Conservation (phyloP, 1,140 invertebrate genomes). For the Sipha flava region DNA sequence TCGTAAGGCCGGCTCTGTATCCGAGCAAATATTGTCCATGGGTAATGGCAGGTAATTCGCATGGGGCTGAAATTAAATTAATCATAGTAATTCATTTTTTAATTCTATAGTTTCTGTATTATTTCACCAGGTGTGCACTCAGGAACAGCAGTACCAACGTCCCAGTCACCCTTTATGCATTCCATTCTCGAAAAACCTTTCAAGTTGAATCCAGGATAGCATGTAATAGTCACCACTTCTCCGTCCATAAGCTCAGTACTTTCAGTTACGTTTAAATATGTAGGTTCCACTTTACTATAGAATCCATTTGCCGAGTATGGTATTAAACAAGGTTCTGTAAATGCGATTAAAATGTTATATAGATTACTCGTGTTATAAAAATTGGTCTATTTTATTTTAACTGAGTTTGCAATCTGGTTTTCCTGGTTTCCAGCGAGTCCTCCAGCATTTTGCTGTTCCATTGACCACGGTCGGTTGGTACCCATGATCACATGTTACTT, state of each 20-base stretch:
- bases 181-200: constrained; percentile 60
- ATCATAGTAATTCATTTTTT: too few species aligned
- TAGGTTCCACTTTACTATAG: constrained; percentile 40
- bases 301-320: constrained; percentile 53
- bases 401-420: constrained; percentile 65
- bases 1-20: constrained; percentile 65
- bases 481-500: constrained; percentile 55
- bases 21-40: constrained; percentile 66
- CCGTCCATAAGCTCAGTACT: constrained; percentile 53
- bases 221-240: constrained; percentile 53
- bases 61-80: constrained; percentile 48
- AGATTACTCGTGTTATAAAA: not conserved
- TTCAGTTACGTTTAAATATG: constrained; percentile 38
- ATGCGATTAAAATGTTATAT: not conserved
- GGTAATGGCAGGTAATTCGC: constrained; percentile 60
- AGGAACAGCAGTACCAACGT: constrained; percentile 55
- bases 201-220: constrained; percentile 57
- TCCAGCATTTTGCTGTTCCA: constrained; percentile 63
- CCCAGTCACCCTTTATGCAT: constrained; percentile 72
- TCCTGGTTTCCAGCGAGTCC: constrained; percentile 70
- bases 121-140: constrained; percentile 62
- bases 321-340: constrained; percentile 58
- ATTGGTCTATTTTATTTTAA: constrained; percentile 46
- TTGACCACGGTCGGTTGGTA: constrained; percentile 66
- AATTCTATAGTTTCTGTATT: too few species aligned